Evolutionary conservation across 1,140 invertebrate species (phyloP).

Genomic region (Nephila pilipes): DNA sequence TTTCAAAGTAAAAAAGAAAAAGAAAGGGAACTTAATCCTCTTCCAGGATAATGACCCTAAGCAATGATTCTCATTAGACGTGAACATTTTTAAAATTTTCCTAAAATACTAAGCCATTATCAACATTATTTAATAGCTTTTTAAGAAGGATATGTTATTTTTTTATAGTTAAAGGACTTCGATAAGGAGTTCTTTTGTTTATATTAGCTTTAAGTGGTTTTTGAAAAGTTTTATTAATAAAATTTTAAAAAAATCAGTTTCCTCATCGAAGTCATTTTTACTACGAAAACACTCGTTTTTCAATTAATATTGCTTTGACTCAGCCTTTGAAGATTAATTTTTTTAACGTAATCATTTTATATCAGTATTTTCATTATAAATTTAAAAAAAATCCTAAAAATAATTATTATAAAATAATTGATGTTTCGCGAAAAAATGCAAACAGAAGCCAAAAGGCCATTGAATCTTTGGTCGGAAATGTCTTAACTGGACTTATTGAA

Average conservation of each 20-base stretch:
- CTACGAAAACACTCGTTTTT: too few relatives aligned
- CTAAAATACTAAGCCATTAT: background rate
- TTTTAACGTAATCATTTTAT: too few relatives aligned
- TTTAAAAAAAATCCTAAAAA: too few relatives aligned
- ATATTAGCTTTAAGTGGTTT: background rate
- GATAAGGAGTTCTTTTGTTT: background rate
- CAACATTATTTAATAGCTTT: background rate
- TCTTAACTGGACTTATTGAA: too few relatives aligned
- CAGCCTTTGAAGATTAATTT: too few relatives aligned
- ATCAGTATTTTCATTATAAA: too few relatives aligned
- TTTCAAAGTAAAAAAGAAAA: background rate
- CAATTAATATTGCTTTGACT: too few relatives aligned
- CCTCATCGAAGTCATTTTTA: too few relatives aligned
- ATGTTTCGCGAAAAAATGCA: too few relatives aligned
- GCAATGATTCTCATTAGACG: background rate
- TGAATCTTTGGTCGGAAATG: too few relatives aligned
- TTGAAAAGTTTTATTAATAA: background rate
- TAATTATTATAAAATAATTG: too few relatives aligned
- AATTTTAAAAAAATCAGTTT: background rate
- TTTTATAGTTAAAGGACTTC: background rate
- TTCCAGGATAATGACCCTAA: background rate
- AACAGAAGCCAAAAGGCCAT: too few relatives aligned
- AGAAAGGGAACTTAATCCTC: background rate
- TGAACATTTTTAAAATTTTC: background rate
- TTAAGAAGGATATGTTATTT: background rate